A percentile compares a stretch with the other conserved stretches of the same genome.
Evolutionary conservation across 2,113 vertebrate species (phyloP).

Genomic region (Macrotis lagotis): DNA sequence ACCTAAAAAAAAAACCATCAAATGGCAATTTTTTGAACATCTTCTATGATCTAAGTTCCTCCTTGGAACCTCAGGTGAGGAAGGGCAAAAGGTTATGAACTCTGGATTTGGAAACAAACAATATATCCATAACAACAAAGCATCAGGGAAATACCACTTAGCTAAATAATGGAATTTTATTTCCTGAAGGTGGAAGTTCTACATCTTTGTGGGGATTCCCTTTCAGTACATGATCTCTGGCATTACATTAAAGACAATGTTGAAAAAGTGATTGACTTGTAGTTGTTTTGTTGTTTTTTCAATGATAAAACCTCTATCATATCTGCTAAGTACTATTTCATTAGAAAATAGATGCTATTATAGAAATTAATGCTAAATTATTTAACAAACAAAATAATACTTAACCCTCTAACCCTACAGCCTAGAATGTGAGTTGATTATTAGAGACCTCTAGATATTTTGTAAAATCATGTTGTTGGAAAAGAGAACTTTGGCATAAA

Average conservation of each 20-base stretch:
- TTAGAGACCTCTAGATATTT: background rate
- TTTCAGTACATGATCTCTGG: slow-evolving; percentile 54
- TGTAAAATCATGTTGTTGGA: background rate
- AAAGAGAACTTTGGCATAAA: background rate
- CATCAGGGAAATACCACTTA: slow-evolving; percentile 29
- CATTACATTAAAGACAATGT: slow-evolving; percentile 36
- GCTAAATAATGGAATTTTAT: slow-evolving; percentile 42
- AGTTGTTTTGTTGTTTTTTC: too few species aligned
- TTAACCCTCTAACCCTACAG: background rate
- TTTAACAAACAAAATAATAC: background rate
- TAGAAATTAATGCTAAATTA: slow-evolving; percentile 65
- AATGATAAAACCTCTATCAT: slow-evolving; percentile 46
- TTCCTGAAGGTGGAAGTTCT: slow-evolving; percentile 38
- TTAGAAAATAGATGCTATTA: slow-evolving; percentile 15
- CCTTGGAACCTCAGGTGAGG: slow-evolving; percentile 60
- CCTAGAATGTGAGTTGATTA: background rate
- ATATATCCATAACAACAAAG: slow-evolving; percentile 52
- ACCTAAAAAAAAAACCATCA: too few species aligned
- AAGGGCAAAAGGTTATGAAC: slow-evolving; percentile 70
- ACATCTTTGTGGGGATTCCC: slow-evolving; percentile 19
- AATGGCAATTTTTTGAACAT: slow-evolving; percentile 68
- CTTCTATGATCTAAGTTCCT: slow-evolving; percentile 73
- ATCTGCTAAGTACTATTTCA: slow-evolving; percentile 20
- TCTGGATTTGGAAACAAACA: slow-evolving; percentile 70
- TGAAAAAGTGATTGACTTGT: slow-evolving; percentile 46